A percentile compares a stretch with the other conserved stretches of the same genome.
These are phyloP conservation scores for Chloebia gouldiae DNA, from an alignment of 2,113 vertebrate genomes.

Conservation along the genomic window DNA sequence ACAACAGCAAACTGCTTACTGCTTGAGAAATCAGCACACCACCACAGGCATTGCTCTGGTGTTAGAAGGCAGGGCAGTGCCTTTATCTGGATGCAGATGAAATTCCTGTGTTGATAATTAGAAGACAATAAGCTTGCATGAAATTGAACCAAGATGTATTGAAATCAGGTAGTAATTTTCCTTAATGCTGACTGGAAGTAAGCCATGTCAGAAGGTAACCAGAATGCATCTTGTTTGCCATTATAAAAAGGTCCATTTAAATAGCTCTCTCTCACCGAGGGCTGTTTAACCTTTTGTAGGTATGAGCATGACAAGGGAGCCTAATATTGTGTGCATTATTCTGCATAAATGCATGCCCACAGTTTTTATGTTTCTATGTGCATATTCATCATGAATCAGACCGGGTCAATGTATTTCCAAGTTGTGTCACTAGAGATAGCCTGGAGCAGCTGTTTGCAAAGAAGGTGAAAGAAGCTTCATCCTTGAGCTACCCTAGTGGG, in stretches of 20 bases:
- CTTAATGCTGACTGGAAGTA: conserved; percentile 50
- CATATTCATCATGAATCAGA: conserved; percentile 31
- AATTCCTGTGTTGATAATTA: conserved; percentile 56
- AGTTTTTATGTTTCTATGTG: neutral
- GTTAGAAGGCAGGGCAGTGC: conserved; percentile 40
- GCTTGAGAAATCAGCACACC: conserved; percentile 56
- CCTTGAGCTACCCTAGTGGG: conserved; percentile 14
- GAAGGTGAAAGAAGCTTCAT: conserved; percentile 37
- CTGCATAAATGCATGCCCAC: conserved; percentile 7
- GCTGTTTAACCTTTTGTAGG: conserved; percentile 62
- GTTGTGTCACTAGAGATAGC: neutral
- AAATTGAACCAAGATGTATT: conserved; percentile 47
- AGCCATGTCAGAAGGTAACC: conserved; percentile 36
- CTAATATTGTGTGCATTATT: neutral
- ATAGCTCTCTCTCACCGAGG: conserved; percentile 11
- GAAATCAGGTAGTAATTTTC: conserved; percentile 48
- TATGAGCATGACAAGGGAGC: conserved; percentile 10
- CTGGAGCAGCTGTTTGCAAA: neutral
- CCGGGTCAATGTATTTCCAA: neutral
- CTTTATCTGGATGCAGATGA: conserved; percentile 30
- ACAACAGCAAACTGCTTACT: conserved; percentile 61
- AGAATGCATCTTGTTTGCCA: conserved; percentile 32
- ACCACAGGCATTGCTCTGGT: neutral
- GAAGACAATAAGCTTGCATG: conserved; percentile 48
- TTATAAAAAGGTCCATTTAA: conserved; percentile 56